Base-by-base conservation (phyloP, 2,888 invertebrate genomes). In the Ommatoiulus sabulosus region DNA sequence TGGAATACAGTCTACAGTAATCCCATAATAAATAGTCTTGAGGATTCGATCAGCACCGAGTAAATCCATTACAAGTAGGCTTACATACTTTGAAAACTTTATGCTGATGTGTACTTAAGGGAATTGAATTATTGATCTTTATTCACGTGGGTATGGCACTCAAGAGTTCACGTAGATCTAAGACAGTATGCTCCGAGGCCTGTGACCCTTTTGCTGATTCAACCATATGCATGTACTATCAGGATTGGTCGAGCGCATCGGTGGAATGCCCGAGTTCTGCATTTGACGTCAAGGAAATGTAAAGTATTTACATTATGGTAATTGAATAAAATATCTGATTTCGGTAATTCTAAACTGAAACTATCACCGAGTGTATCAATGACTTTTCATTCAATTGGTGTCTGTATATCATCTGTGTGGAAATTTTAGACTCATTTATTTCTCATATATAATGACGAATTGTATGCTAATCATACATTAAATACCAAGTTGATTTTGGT, bases 31-130 rank as follows among this genome's bases (percentile, higher is more conserved):
- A 80, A 80, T 80, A 35, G 24, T 80, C 80, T 80, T 80, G 35
- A 35, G 80, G 24, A 80, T 35, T 80, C 80, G 80, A 80, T 80
- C 80, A 80, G 35, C 80, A 43, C 80, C 35, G 4, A 24, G 80
- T 80, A 80, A 80, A 80, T 35, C 80, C 80, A 80, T 80, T 35
- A 80, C 80, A 24, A 43, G 80, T 80, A 24, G 52, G 80, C 80
- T 80, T 43, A 43, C 80, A 80, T 80, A 80, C 80, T 35, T 80
- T 80, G 80, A 80, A 80, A 80, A 80, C 80, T 80, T 80, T 80
- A 80, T 80, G 80, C 15, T 80, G 80, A 80, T 43, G 4, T 35
- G 35, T 80, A 80, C 35, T 80, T 35, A 80, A 80, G 80, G 80
- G 80, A 80, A 35, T 35, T 43, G 80, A 80, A 43, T 43, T 80